Percentiles rank a stretch among this genome's conserved stretches.
Conservation (phyloP, 2,113 vertebrate species). For the Tragelaphus imberbis region DNA sequence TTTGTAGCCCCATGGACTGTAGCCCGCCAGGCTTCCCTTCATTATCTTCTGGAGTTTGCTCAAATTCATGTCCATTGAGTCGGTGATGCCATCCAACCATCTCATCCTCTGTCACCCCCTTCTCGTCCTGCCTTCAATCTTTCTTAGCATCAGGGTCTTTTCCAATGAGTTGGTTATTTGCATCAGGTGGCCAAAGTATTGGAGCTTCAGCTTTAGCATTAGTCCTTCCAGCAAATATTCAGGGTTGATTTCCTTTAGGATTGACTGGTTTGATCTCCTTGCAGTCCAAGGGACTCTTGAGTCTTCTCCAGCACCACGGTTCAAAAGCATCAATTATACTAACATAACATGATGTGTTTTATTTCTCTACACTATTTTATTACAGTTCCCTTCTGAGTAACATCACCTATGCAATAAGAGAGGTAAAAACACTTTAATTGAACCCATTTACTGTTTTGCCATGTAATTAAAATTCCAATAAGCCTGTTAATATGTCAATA, state of each 20-base stretch:
- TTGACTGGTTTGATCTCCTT: background rate
- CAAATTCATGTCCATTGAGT: background rate
- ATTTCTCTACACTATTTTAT: background rate
- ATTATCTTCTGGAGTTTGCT: background rate
- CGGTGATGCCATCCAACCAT: background rate
- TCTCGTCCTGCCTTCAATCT: background rate
- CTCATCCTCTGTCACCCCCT: background rate
- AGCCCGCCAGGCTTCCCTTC: background rate
- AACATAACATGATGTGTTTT: background rate
- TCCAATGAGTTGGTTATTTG: background rate
- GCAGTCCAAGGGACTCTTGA: background rate
- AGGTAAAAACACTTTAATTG: background rate
- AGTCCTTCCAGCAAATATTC: background rate
- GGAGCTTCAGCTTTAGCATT: background rate
- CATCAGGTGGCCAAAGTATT: background rate
- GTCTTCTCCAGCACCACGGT: background rate
- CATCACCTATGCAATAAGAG: background rate
- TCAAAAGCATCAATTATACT: background rate
- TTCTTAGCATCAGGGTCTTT: background rate
- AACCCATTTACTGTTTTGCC: background rate
- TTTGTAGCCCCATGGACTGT: background rate
- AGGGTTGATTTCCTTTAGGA: background rate
- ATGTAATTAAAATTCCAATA: background rate
- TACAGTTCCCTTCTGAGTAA: background rate
- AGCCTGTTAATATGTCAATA: background rate